Conservation (phyloP, 2,888 invertebrate genomes). For the Osmoderma eremita region DNA sequence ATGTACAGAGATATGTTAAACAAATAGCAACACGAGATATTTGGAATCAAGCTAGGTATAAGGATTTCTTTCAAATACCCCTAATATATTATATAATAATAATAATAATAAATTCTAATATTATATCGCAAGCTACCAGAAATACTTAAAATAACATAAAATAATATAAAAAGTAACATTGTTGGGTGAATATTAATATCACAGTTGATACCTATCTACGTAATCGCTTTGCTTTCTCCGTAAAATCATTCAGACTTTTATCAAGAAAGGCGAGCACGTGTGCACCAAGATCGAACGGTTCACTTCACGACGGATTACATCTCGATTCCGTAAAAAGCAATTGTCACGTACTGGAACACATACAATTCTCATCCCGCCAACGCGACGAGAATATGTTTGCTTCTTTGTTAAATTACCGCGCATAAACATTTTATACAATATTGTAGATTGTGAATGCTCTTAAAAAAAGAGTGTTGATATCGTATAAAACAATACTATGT, state of each 20-base stretch:
- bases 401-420: slow-evolving; percentile 45
- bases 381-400: slow-evolving; percentile 37
- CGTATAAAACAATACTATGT: slow-evolving; percentile 40
- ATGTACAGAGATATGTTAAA: too few species aligned
- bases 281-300: slow-evolving; percentile 11
- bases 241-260: slow-evolving; percentile 24
- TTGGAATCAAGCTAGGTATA: too few species aligned
- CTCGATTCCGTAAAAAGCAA: slow-evolving; percentile 36
- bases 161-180: too few species aligned
- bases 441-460: slow-evolving; percentile 42
- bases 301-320: slow-evolving; percentile 35
- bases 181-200: slow-evolving; percentile 8
- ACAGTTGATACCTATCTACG: too few species aligned
- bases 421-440: too few species aligned
- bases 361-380: slow-evolving; percentile 40
- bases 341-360: slow-evolving; percentile 38
- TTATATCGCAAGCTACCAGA: too few species aligned
- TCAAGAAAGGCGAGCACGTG: slow-evolving; percentile 15
- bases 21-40: too few species aligned
- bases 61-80: too few species aligned
- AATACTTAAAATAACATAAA: too few species aligned
- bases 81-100: too few species aligned
- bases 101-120: too few species aligned
- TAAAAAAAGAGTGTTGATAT: slow-evolving; percentile 39
- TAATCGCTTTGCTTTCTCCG: not conserved